A percentile compares a stretch with the other conserved stretches of the same genome.
These are phyloP conservation scores for Pyrocoelia pectoralis DNA, from an alignment of 2,888 invertebrate species.

Conservation along the genomic window DNA sequence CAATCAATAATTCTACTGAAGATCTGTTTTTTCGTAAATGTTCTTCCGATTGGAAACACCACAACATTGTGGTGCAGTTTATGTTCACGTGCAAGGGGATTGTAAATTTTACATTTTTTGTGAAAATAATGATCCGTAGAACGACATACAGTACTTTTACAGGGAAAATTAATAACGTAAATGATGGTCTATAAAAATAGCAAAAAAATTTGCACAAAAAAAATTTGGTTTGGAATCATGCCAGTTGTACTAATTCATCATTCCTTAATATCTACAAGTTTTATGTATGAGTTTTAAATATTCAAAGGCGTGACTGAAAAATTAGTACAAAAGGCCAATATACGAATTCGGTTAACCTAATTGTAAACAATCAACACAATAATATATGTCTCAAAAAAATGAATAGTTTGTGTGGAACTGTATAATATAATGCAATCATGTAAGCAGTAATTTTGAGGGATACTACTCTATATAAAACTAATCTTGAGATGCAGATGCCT, in stretches of 20 bases:
- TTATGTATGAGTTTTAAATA: slow-evolving; percentile 45
- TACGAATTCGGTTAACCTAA: slow-evolving; percentile 24
- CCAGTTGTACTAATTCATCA: slow-evolving; percentile 48
- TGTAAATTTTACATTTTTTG: neutral
- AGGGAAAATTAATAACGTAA: slow-evolving; percentile 29
- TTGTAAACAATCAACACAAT: slow-evolving; percentile 14
- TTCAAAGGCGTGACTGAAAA: slow-evolving; percentile 44
- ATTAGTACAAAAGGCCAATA: slow-evolving; percentile 31
- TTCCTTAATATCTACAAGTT: slow-evolving; percentile 47
- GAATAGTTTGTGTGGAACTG: no score
- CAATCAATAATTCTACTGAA: no score
- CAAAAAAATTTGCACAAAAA: slow-evolving; percentile 38
- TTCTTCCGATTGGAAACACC: no score
- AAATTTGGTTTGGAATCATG: slow-evolving; percentile 36
- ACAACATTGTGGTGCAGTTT: no score
- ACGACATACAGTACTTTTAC: slow-evolving; percentile 14
- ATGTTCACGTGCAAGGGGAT: no score
- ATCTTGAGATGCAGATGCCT: slow-evolving; percentile 36
- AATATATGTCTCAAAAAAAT: neutral
- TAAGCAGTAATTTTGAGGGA: no score
- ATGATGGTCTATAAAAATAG: slow-evolving; percentile 39
- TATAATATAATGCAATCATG: no score
- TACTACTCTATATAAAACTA: slow-evolving; percentile 33
- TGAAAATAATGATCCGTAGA: neutral
- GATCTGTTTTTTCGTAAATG: no score